Percentiles rank a stretch among this genome's conserved stretches.
These are phyloP conservation scores for Delphinus delphis DNA, from an alignment of 2,113 vertebrate genomes.

Conservation along the genomic window DNA sequence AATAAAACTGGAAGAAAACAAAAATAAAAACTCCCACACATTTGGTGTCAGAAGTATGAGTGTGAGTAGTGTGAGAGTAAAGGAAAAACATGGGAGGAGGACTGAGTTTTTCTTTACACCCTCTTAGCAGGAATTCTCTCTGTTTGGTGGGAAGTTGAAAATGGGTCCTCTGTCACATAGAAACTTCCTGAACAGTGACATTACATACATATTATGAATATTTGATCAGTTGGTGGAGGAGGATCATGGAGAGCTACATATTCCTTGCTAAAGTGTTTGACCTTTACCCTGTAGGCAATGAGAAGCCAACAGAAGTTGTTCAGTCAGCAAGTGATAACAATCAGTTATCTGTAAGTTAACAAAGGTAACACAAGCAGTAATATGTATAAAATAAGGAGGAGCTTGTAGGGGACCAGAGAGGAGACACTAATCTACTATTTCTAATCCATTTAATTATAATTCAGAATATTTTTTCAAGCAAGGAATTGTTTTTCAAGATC, in stretches of 20 bases:
- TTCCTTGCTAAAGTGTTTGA: neutral
- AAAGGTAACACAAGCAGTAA: neutral
- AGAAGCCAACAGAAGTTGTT: neutral
- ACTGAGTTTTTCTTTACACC: neutral
- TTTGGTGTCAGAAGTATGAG: neutral
- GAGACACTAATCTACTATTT: neutral
- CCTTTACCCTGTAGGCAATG: neutral
- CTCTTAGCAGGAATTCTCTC: neutral
- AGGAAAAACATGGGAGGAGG: neutral
- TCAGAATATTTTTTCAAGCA: neutral
- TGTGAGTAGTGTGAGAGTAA: neutral
- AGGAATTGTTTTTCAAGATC: neutral
- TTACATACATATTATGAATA: neutral
- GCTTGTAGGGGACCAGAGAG: neutral
- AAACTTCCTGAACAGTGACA: neutral
- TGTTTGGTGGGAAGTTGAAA: neutral
- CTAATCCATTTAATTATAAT: neutral
- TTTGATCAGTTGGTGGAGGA: neutral
- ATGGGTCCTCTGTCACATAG: neutral
- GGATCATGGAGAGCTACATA: neutral
- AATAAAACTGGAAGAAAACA: neutral
- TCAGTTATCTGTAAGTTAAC: neutral
- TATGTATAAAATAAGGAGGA: neutral
- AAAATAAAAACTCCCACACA: neutral
- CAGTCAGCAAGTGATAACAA: neutral